Base-by-base conservation (phyloP, 2,888 invertebrate genomes). In the Ephialtes manifestator region DNA sequence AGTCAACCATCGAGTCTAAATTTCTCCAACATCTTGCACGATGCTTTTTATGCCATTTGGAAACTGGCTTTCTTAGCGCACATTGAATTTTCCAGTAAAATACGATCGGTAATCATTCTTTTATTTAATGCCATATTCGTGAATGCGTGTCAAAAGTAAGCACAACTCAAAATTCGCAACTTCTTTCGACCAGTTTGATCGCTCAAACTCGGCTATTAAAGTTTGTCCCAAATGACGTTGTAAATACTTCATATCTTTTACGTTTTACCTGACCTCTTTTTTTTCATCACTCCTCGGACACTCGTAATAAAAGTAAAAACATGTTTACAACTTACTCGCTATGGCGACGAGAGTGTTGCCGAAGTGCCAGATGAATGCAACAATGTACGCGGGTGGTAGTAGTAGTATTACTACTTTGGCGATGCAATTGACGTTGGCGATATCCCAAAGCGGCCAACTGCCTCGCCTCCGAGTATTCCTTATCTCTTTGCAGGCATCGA, bases 401-500 rank as follows among this genome's bases (percentile, higher is more conserved):
- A 67, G 68, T 72, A 13, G 63, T 71, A 75, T 60, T 58, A 78
- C 58, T 46, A 13, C 35, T 18, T 39, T n/a, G 28, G 15, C 51
- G 53, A 53, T 48, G 48, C 20, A 81, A 71, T 75, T 39, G 68
- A 72, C 77, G 77, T 51, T 35, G 35, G 28, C 51, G 77, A 84
- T 77, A 77, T 74, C 63, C 55, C 20, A 53, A 24, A 68, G 24
- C 60, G 63, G 4, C 35, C 15, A 75, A 76, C 71, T 43, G 79
- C 70, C 65, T 71, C 76, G 75, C 39, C 65, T 65, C 35, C 20
- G 68, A 55, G 78, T 46, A 46, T 63, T 51, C 35, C 77, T 81
- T 85, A 86, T 86, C 86, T 84, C 43, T 39, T 18, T 48, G 55
- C 63, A 60, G 80, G 68, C 68, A 86, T 86, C 86, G 82, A 81